These are phyloP conservation scores for Haemorhous mexicanus DNA, from an alignment of 2,113 vertebrate species.

Conservation along the genomic window DNA sequence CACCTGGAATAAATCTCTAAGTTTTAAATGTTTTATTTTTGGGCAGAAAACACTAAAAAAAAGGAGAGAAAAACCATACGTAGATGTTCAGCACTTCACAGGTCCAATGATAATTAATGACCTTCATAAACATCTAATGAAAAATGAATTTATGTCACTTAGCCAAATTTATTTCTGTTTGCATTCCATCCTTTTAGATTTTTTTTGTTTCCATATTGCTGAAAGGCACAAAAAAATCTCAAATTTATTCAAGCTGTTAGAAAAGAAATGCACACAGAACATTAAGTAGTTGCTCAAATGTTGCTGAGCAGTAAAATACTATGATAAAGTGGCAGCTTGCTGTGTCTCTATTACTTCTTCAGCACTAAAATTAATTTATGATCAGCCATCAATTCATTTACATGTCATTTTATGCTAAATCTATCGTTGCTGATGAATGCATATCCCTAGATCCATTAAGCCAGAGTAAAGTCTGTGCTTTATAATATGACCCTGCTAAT, in stretches of 20 bases:
- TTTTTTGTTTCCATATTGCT: constrained; percentile 61
- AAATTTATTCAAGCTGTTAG: constrained; percentile 74
- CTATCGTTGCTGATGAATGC: constrained; percentile 85
- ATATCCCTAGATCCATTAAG: constrained; percentile 79
- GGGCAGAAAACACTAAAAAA: neutral
- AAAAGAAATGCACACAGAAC: constrained; percentile 66
- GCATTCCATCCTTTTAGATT: constrained; percentile 53
- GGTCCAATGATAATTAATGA: constrained; percentile 59
- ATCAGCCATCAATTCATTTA: constrained; percentile 89
- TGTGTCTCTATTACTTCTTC: constrained; percentile 79
- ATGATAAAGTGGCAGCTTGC: constrained; percentile 79
- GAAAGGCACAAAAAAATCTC: constrained; percentile 63
- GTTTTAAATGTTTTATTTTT: neutral
- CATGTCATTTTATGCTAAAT: constrained; percentile 89
- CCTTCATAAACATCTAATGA: constrained; percentile 71
- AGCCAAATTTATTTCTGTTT: constrained; percentile 72
- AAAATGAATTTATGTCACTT: constrained; percentile 76
- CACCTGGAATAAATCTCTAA: neutral
- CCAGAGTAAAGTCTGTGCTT: constrained; percentile 77
- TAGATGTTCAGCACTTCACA: constrained; percentile 9
- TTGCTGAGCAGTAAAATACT: constrained; percentile 78
- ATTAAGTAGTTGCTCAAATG: constrained; percentile 78
- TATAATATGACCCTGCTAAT: constrained; percentile 83
- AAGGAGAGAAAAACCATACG: neutral
- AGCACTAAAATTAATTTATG: constrained; percentile 96